Evolutionary conservation across 2,888 invertebrate genomes (phyloP).

Genomic region (Heliconius aoede): DNA sequence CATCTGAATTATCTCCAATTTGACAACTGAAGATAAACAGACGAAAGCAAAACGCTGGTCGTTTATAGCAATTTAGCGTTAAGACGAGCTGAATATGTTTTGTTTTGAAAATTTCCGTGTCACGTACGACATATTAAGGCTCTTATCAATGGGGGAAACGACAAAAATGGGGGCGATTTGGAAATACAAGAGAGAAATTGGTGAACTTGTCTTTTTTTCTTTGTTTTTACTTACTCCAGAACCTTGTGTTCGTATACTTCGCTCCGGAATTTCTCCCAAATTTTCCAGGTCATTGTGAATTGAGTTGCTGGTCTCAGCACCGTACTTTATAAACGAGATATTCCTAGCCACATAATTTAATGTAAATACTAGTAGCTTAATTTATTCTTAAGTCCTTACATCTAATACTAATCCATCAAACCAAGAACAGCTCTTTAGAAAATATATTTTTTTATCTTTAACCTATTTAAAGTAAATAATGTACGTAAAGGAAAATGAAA

Average conservation of each 20-base stretch:
- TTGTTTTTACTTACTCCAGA: not conserved
- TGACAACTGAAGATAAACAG: constrained; percentile 47
- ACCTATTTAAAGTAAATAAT: constrained; percentile 4
- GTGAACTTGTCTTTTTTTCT: not conserved
- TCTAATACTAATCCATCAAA: not conserved
- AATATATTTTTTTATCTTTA: not conserved
- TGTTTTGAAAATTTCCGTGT: constrained; percentile 44
- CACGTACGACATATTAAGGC: constrained; percentile 33
- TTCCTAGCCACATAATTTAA: too few relatives aligned
- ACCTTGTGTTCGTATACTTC: too few relatives aligned
- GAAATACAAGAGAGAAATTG: not conserved
- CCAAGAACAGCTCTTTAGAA: not conserved
- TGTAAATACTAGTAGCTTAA: not conserved
- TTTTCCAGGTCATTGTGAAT: too few relatives aligned
- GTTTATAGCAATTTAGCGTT: constrained; percentile 48
- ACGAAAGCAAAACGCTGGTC: constrained; percentile 44
- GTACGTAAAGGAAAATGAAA: not conserved
- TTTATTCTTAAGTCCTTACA: not conserved
- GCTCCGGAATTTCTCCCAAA: too few relatives aligned
- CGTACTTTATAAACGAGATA: too few relatives aligned
- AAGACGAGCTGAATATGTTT: constrained; percentile 48
- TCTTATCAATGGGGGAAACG: constrained; percentile 28
- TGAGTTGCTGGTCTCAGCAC: too few relatives aligned
- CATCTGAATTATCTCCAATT: constrained; percentile 21
- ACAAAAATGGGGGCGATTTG: constrained; percentile 12